Evolutionary conservation across 2,113 vertebrate species (phyloP), one percentile per base, ranked within the genome.

Genomic region (Polyodon spathula): DNA sequence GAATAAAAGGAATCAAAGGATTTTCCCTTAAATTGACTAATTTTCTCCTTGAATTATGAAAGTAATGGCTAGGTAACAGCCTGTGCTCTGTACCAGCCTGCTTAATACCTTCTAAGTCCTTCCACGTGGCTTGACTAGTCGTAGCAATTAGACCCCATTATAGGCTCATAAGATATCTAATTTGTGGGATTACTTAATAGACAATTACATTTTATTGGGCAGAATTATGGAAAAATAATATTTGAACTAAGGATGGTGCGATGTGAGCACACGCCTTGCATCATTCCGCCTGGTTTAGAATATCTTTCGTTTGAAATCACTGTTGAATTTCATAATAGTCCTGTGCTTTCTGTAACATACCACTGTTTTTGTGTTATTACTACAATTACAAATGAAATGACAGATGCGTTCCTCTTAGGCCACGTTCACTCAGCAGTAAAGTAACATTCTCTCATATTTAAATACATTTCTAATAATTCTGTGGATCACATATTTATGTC

Each of bases 1-100:
- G 90, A 90, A 91, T 81, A 80, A 88, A 90, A 76, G 75, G 85
- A 92, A 91, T 92, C 89, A 90, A 89, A 93, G 82, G 86, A 86
- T 90, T 88, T 85, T 80, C 76, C 88, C 87, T 90, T 92, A 94
- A 93, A 95, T 94, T 90, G 92, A 89, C 90, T 90, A 87, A 95
- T 97, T 96, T 97, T 97, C 93, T 89, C 89, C 92, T 92, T 95
- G 93, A 97, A 92, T 97, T 98, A 95, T 95, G 92, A 97, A 97
- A 95, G 93, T 89, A 90, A 92, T 89, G 92, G 86, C 87, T 82
- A 94, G 92, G 94, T 96, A 97, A 97, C 93, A 97, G 92, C 75
- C 92, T 87, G 95, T 89, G 90, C 93, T 89, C 91, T 89, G 93
- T 93, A 93, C 93, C 92, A 91, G 66, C 83, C 90, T 73, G 92